phyloP scores from a whole-genome alignment of 2,888 invertebrate genomes.

The Pheosia gnoma region DNA sequence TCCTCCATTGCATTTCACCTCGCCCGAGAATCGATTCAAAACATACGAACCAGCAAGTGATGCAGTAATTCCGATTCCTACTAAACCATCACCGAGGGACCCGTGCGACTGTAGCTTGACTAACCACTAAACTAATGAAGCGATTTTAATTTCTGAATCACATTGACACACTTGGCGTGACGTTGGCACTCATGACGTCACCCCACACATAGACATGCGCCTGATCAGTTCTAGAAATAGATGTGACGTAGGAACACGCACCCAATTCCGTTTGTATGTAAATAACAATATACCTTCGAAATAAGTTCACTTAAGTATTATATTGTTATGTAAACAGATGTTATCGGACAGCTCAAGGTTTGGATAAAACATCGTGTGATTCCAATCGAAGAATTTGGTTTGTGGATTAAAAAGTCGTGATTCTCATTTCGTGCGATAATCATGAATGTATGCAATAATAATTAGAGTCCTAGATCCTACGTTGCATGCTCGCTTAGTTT shows the following conservation, averaged over 20 bases:
- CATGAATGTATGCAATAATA: neutral
- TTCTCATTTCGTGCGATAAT: neutral
- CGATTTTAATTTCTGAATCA: slow-evolving; percentile 18
- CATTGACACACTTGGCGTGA: slow-evolving; percentile 26
- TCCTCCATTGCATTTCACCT: neutral
- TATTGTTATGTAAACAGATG: neutral
- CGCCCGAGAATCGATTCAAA: neutral
- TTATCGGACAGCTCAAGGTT: neutral
- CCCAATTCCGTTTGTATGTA: slow-evolving; percentile 4
- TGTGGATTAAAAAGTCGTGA: too few relatives aligned
- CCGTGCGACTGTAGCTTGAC: neutral
- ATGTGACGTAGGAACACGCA: slow-evolving; percentile 24
- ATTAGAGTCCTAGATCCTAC: too few relatives aligned
- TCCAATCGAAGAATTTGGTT: too few relatives aligned
- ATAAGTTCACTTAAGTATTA: slow-evolving; percentile 1
- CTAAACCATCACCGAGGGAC: neutral
- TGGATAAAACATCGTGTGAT: neutral
- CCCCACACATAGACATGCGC: slow-evolving; percentile 14
- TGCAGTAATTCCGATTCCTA: neutral
- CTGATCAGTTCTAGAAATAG: slow-evolving; percentile 34
- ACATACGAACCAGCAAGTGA: too few relatives aligned
- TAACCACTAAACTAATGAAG: neutral
- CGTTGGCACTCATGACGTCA: slow-evolving; percentile 21
- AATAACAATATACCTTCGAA: neutral
- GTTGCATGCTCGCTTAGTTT: too few relatives aligned